These are phyloP conservation scores for Electrona antarctica DNA, from an alignment of 2,113 vertebrate species.

Conservation along the genomic window DNA sequence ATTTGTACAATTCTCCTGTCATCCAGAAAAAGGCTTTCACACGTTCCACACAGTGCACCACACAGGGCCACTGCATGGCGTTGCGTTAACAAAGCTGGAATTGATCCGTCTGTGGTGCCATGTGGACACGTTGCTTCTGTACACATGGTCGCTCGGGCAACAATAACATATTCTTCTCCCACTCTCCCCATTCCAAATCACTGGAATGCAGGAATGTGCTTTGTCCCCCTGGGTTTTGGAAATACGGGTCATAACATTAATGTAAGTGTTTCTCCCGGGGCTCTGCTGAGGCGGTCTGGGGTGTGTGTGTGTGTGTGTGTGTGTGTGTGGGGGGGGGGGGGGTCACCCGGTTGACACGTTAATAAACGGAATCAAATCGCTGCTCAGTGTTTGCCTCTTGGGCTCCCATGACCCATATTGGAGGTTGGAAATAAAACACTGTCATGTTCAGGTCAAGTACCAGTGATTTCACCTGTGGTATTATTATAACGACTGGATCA, in stretches of 20 bases:
- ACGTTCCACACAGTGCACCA: constrained; percentile 14
- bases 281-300: too few species aligned
- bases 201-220: constrained; percentile 56
- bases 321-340: neutral
- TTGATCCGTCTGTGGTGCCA: constrained; percentile 30
- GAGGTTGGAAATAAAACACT: neutral
- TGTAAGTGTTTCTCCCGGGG: neutral
- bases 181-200: constrained; percentile 15
- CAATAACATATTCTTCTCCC: constrained; percentile 17
- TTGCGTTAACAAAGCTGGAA: constrained; percentile 25
- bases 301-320: neutral
- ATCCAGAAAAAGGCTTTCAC: neutral
- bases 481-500: too few species aligned
- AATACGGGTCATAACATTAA: constrained; percentile 14
- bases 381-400: neutral
- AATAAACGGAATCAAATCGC: neutral
- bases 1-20: neutral
- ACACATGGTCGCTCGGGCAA: constrained; percentile 21
- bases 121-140: constrained; percentile 7
- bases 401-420: neutral
- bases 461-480: too few species aligned
- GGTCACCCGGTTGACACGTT: neutral
- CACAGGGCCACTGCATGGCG: constrained; percentile 14
- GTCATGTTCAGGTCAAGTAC: neutral
- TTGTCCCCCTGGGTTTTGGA: constrained; percentile 28